phyloP scores from a whole-genome alignment of 2,797 vertebrate species.

The Protonibea diacanthus region DNA sequence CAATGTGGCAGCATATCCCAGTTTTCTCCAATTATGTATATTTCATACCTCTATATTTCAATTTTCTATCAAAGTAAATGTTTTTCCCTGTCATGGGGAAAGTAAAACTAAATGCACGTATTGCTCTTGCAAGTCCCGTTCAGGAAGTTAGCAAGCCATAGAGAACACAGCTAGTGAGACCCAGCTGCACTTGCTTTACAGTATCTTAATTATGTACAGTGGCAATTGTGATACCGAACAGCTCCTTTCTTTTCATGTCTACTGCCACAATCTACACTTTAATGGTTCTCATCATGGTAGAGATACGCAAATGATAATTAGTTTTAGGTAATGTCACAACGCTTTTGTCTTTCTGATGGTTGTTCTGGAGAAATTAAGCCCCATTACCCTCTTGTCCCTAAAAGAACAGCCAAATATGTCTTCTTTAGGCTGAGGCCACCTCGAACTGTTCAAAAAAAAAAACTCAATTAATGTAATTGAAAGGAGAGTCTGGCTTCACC shows the following conservation, averaged over 20 bases:
- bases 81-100: neutral
- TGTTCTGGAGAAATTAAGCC: slow-evolving; percentile 35
- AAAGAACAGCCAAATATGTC: slow-evolving; percentile 42
- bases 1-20: neutral
- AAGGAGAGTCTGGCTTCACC: slow-evolving; percentile 29
- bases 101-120: slow-evolving; percentile 2
- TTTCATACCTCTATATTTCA: slow-evolving; percentile 13
- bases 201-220: slow-evolving; percentile 14
- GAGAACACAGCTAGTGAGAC: slow-evolving; percentile 5
- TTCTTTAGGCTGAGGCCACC: slow-evolving; percentile 38
- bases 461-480: slow-evolving; percentile 57
- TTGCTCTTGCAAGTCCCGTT: neutral
- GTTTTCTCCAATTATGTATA: slow-evolving; percentile 9
- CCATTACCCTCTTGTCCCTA: slow-evolving; percentile 30
- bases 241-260: slow-evolving; percentile 3
- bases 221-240: neutral
- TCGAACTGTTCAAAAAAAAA: slow-evolving; percentile 33
- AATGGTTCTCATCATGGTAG: neutral
- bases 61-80: slow-evolving; percentile 12
- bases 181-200: slow-evolving; percentile 10
- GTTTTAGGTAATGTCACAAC: slow-evolving; percentile 9
- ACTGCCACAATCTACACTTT: slow-evolving; percentile 1
- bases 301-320: slow-evolving; percentile 17
- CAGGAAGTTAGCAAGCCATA: slow-evolving; percentile 31
- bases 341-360: slow-evolving; percentile 22